phyloP scores from a whole-genome alignment of 2,888 invertebrate genomes.

The Pheosia tremula region DNA sequence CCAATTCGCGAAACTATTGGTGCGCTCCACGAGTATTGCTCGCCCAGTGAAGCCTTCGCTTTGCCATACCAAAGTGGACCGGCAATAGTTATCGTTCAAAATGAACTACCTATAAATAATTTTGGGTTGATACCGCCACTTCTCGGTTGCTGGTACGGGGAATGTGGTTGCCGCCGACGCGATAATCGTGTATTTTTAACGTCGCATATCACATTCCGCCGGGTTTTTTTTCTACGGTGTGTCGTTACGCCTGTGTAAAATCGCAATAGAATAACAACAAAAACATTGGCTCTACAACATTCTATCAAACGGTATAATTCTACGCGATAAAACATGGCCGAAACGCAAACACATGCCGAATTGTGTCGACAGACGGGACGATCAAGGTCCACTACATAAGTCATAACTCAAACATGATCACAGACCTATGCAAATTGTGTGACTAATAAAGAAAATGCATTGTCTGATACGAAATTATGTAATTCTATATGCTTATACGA shows the following conservation, averaged over 20 bases:
- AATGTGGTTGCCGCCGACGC: slow-evolving; percentile 51
- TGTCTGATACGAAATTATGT: slow-evolving; percentile 33
- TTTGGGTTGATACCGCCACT: slow-evolving; percentile 37
- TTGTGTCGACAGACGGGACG: slow-evolving; percentile 24
- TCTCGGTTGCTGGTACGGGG: slow-evolving; percentile 46
- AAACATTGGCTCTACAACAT: slow-evolving; percentile 25
- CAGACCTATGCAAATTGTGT: slow-evolving; percentile 48
- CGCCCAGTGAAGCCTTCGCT: slow-evolving; percentile 43
- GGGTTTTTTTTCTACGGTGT: slow-evolving; percentile 52
- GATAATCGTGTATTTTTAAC: slow-evolving; percentile 71
- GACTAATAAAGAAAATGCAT: slow-evolving; percentile 38
- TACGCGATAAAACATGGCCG: slow-evolving; percentile 33
- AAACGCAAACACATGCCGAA: slow-evolving; percentile 6
- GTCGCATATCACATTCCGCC: slow-evolving; percentile 64
- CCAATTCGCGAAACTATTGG: slow-evolving; percentile 65
- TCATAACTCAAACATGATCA: slow-evolving; percentile 38
- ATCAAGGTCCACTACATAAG: slow-evolving; percentile 39
- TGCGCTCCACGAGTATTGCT: slow-evolving; percentile 57
- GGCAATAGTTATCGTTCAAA: slow-evolving; percentile 55
- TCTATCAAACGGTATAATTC: slow-evolving; percentile 26
- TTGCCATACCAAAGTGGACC: slow-evolving; percentile 37
- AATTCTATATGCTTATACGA: slow-evolving; percentile 22
- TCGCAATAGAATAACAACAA: slow-evolving; percentile 45
- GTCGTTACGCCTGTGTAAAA: slow-evolving; percentile 45
- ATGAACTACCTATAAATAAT: slow-evolving; percentile 32